A percentile compares a stretch with the other conserved stretches of the same genome.
Conservation (phyloP, 2,888 invertebrate species). For the Plutella xylostella region DNA sequence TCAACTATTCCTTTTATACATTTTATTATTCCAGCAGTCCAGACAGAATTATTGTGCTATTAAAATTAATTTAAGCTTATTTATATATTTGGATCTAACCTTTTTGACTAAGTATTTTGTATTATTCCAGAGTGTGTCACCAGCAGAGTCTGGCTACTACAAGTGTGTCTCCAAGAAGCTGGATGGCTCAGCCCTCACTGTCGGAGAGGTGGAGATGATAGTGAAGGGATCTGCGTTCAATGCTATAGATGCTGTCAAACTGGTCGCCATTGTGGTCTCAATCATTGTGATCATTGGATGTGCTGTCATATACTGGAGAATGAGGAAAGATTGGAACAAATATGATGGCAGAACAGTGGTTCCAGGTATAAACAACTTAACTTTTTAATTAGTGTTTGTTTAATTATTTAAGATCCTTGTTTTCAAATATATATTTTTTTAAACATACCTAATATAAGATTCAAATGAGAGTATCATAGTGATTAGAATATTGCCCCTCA, state of each 20-base stretch:
- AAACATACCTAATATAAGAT: too few relatives aligned
- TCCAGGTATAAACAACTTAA: slow-evolving; percentile 39
- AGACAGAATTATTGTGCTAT: too few relatives aligned
- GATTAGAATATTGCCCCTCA: too few relatives aligned
- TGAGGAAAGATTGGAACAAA: slow-evolving; percentile 53
- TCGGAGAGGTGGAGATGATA: slow-evolving; percentile 71
- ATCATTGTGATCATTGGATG: slow-evolving; percentile 52
- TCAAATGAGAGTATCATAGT: background rate
- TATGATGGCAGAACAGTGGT: slow-evolving; percentile 46
- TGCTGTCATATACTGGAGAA: slow-evolving; percentile 48
- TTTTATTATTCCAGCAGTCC: too few relatives aligned
- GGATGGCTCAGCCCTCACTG: slow-evolving; percentile 57
- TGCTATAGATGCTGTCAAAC: slow-evolving; percentile 54
- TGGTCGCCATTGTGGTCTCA: slow-evolving; percentile 54
- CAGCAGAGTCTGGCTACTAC: slow-evolving; percentile 73
- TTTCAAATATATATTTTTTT: too few relatives aligned
- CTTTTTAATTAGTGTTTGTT: too few relatives aligned
- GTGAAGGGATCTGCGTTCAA: slow-evolving; percentile 59
- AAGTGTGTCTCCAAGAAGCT: slow-evolving; percentile 73
- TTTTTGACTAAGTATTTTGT: background rate
- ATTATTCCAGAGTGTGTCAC: slow-evolving; percentile 64
- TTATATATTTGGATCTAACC: too few relatives aligned
- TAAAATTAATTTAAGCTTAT: too few relatives aligned
- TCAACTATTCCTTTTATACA: too few relatives aligned
- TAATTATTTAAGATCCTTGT: too few relatives aligned